Conservation (phyloP, 35 echinoderm and acorn worm species). For the Patiria miniata region DNA sequence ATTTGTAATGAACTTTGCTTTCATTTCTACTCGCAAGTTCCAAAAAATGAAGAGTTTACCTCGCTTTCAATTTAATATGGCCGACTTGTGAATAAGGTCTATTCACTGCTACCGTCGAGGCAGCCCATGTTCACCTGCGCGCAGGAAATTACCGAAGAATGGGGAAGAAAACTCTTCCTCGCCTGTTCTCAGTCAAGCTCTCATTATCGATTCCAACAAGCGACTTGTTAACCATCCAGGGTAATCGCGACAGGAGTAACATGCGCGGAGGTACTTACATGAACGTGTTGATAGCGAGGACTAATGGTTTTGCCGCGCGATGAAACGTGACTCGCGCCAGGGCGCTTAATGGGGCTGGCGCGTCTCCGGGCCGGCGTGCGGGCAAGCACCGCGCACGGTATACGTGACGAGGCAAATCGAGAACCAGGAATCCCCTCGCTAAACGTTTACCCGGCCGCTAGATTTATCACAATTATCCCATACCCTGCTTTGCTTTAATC, state of each 20-base stretch:
- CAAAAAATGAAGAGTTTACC: no score
- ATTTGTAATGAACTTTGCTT: no score
- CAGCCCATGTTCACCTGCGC: no score
- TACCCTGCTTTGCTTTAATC: background rate
- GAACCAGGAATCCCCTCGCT: no score
- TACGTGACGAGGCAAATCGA: no score
- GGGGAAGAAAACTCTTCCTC: background rate
- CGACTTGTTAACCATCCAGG: background rate
- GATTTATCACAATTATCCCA: conserved; percentile 12
- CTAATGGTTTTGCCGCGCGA: background rate
- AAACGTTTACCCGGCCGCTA: background rate
- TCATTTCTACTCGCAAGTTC: no score
- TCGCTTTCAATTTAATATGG: no score
- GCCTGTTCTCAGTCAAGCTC: background rate
- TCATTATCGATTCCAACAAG: background rate
- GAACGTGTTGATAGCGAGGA: background rate
- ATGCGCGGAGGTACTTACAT: background rate
- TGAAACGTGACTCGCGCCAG: background rate
- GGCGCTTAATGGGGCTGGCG: background rate
- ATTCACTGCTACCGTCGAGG: no score
- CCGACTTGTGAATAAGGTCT: no score
- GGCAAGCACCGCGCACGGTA: no score
- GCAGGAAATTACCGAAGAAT: no score
- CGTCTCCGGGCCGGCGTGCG: no score
- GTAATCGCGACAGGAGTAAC: background rate